Evolutionary conservation across 2,888 invertebrate genomes (phyloP).

Genomic region (Drosophila demipolita): DNA sequence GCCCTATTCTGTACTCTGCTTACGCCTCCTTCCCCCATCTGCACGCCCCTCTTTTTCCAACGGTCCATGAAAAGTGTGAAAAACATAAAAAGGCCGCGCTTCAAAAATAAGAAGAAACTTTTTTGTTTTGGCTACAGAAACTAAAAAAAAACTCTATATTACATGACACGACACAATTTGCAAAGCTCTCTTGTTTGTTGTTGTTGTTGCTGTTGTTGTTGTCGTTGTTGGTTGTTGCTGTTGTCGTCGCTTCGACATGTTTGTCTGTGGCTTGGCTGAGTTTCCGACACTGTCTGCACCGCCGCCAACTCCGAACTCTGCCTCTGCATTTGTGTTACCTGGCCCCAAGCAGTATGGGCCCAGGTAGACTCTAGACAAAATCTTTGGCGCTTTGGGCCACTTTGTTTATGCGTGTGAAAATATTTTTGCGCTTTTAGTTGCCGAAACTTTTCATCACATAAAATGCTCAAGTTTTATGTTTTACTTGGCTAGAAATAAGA

Average conservation of each 20-base stretch:
- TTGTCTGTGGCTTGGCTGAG: constrained; percentile 70
- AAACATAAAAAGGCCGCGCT: constrained; percentile 76
- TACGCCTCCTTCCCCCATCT: background rate
- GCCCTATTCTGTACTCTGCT: constrained; percentile 28
- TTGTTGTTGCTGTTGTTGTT: constrained; percentile 29
- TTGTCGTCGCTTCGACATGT: constrained; percentile 70
- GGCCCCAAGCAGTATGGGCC: constrained; percentile 25
- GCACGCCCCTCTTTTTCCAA: background rate
- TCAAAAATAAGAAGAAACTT: constrained; percentile 58
- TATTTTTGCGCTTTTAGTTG: constrained; percentile 57
- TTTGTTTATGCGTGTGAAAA: constrained; percentile 76
- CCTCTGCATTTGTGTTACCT: constrained; percentile 20
- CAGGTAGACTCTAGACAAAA: constrained; percentile 44
- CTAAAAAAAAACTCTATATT: constrained; percentile 49
- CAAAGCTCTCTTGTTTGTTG: constrained; percentile 58
- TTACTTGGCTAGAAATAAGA: constrained; percentile 21
- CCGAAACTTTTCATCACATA: constrained; percentile 60
- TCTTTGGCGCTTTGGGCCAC: constrained; percentile 44
- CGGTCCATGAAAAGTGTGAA: constrained; percentile 65
- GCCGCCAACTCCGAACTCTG: constrained; percentile 18
- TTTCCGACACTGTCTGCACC: constrained; percentile 40
- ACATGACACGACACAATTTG: constrained; percentile 80
- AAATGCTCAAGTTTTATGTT: constrained; percentile 48
- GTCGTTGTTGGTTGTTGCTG: constrained; percentile 22
- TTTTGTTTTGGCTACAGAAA: constrained; percentile 35